Percentiles rank a stretch among this genome's conserved stretches.
Evolutionary conservation across 35 echinoderm and acorn worm species (phyloP).

Genomic region (Acanthaster planci): DNA sequence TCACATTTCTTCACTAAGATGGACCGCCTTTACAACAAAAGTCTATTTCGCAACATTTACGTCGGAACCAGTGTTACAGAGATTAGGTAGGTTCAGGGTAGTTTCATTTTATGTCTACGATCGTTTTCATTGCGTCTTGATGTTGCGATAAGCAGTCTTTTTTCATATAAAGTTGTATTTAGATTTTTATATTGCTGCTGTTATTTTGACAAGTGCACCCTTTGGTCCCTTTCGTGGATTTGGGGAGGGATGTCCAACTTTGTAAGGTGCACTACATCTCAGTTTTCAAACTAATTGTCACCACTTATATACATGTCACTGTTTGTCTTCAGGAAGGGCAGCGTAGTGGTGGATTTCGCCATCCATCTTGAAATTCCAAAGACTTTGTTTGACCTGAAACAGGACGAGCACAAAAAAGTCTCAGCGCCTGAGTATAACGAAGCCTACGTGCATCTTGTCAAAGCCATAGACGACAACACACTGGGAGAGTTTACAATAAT

Average conservation of each 20-base stretch:
- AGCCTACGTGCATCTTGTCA: slow-evolving; percentile 12
- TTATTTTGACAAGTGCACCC: no score
- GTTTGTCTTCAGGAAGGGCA: background rate
- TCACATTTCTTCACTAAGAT: slow-evolving; percentile 16
- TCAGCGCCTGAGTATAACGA: slow-evolving; percentile 13
- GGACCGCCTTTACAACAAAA: slow-evolving; percentile 25
- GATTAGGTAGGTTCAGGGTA: background rate
- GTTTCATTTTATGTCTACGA: no score
- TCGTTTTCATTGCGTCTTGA: no score
- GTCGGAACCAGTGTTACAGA: slow-evolving; percentile 2
- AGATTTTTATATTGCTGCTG: no score
- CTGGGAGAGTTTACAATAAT: slow-evolving; percentile 9
- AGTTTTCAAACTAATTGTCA: no score
- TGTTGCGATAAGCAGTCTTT: no score
- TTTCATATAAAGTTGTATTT: no score
- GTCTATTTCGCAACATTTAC: slow-evolving; percentile 11
- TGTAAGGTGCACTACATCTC: no score
- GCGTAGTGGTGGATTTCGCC: background rate
- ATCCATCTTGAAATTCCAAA: slow-evolving; percentile 5
- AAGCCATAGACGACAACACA: background rate
- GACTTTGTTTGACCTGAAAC: background rate
- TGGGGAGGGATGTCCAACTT: no score
- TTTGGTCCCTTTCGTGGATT: no score
- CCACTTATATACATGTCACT: background rate
- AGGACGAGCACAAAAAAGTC: background rate